These are phyloP conservation scores for Diabrotica undecimpunctata DNA, from an alignment of 1,140 invertebrate species.

Conservation along the genomic window DNA sequence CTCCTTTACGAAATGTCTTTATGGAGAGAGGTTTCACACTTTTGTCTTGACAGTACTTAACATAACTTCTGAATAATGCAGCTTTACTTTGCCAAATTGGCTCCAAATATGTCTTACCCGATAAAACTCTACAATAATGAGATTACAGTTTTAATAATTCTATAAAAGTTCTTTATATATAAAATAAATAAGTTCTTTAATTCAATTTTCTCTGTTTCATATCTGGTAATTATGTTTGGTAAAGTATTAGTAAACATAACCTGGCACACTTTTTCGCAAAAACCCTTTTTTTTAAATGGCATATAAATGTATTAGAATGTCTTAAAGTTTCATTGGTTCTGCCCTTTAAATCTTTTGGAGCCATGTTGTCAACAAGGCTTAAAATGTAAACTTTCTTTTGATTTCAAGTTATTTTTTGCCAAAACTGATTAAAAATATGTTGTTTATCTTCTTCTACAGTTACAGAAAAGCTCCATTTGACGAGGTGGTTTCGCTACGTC, in stretches of 20 bases:
- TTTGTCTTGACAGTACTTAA: not conserved
- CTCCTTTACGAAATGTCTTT: slow-evolving; percentile 8
- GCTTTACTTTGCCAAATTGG: slow-evolving; percentile 9
- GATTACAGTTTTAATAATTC: slow-evolving; percentile 13
- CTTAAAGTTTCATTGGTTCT: not conserved
- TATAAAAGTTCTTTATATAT: not conserved
- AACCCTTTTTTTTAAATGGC: not conserved
- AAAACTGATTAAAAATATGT: not conserved
- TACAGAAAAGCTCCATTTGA: slow-evolving; percentile 1
- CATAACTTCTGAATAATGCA: slow-evolving; percentile 1
- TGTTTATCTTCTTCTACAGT: not conserved
- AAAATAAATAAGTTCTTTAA: too few species aligned
- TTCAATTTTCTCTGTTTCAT: not conserved
- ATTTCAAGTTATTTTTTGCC: not conserved
- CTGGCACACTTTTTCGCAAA: not conserved
- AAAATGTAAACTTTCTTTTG: slow-evolving; percentile 3
- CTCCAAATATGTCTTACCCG: slow-evolving; percentile 6
- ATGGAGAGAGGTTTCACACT: not conserved
- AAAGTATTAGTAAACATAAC: not conserved
- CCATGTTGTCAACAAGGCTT: not conserved
- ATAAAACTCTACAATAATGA: slow-evolving; percentile 7
- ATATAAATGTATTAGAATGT: not conserved
- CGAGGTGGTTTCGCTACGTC: not conserved
- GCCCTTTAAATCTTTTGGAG: not conserved
- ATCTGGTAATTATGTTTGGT: slow-evolving; percentile 6